Base-by-base conservation (phyloP, 2,888 invertebrate species). In the Volucella inanis region DNA sequence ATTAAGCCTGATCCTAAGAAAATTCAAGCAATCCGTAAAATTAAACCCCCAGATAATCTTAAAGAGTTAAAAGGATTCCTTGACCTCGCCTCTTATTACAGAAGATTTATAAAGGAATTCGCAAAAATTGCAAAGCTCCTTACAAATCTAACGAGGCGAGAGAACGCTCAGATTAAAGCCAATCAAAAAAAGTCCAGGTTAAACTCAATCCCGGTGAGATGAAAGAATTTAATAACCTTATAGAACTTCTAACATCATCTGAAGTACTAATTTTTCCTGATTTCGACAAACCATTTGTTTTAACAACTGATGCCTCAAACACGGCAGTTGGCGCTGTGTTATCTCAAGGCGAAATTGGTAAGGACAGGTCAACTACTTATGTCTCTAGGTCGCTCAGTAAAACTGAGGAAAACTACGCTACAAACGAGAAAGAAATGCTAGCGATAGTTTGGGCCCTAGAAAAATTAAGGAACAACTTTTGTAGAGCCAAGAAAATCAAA, bases 31-130 rank as follows among this genome's bases (percentile, higher is more conserved):
- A 45, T 45, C 11, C 9, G 14, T 12, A 49, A 49, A 6, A 49
- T 71, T 4, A 55, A 70, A 39, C 68, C 68, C 1, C 75, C 84
- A 41, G 9, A n/a, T 55, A 86, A 71, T 31, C n/a, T 86, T 9
- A 85, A 85, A 43, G 79, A 85, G 49, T 38, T 64, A 14, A 64
- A 64, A 38, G 22, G n/a, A n/a, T n/a, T n/a, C n/a, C n/a, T n/a
- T n/a, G n/a, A n/a, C n/a, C n/a, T n/a, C n/a, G n/a, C n/a, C n/a
- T n/a, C n/a, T n/a, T n/a, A n/a, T n/a, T n/a, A n/a, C n/a, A n/a
- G n/a, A n/a, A n/a, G n/a, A n/a, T n/a, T n/a, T n/a, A n/a, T n/a
- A n/a, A n/a, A n/a, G n/a, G n/a, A 3, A 45, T 64, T 61, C 22
- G 22, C 22, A 22, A 22, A 22, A 22, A 22, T 22, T 22, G 22